Evolutionary conservation across 2,113 vertebrate species (phyloP).

Genomic region (Mormyrus lacerda): DNA sequence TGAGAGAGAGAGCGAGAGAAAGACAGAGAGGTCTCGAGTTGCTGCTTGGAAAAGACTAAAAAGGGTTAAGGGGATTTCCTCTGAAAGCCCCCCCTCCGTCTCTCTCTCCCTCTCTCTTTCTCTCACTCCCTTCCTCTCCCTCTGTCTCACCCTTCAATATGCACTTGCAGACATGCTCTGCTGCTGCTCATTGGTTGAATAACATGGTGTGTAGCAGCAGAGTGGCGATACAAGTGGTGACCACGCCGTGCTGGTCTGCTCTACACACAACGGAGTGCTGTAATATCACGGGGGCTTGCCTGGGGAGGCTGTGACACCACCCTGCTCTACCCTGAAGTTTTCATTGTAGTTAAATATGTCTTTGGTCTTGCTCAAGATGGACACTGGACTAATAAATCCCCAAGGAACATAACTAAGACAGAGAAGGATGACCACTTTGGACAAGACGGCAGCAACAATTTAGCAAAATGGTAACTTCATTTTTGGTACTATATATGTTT

Average conservation of each 20-base stretch:
- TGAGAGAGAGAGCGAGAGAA: neutral
- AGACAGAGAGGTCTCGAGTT: neutral
- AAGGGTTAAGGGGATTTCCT: slow-evolving; percentile 24
- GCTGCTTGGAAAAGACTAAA: slow-evolving; percentile 7
- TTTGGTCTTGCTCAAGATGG: neutral
- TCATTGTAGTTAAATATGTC: neutral
- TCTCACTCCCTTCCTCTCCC: neutral
- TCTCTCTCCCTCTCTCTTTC: neutral
- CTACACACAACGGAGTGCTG: neutral
- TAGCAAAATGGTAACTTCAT: slow-evolving; percentile 16
- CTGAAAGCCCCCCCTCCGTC: slow-evolving; percentile 13
- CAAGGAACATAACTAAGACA: neutral
- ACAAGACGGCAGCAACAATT: neutral
- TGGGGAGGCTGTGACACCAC: neutral
- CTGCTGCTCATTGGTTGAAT: neutral
- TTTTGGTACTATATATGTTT: neutral
- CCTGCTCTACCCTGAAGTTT: neutral
- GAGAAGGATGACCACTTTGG: slow-evolving; percentile 1
- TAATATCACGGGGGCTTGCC: neutral
- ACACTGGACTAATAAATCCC: neutral
- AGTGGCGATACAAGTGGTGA: neutral
- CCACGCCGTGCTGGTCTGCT: neutral
- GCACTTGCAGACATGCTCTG: neutral
- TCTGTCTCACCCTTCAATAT: neutral
- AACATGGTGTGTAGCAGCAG: neutral